These are phyloP conservation scores for Eugnorisma glareosa DNA, from an alignment of 2,888 invertebrate species.

Conservation along the genomic window DNA sequence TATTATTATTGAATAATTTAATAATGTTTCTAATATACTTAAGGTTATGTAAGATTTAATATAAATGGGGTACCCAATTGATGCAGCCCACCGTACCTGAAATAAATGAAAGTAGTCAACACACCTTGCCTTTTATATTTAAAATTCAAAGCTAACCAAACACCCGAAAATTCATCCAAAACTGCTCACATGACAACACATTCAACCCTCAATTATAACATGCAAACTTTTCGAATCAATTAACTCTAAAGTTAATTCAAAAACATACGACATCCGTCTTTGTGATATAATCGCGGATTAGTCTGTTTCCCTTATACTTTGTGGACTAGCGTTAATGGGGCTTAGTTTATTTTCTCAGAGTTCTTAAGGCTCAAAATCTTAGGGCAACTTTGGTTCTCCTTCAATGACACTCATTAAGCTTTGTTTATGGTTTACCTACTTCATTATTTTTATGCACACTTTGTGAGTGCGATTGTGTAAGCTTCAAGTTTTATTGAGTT, in stretches of 20 bases:
- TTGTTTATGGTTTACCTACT: slow-evolving; percentile 53
- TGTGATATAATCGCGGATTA: slow-evolving; percentile 57
- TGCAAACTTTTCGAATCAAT: slow-evolving; percentile 63
- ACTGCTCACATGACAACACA: slow-evolving; percentile 24
- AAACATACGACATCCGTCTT: slow-evolving; percentile 57
- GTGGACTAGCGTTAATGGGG: slow-evolving; percentile 60
- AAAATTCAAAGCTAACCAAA: background rate
- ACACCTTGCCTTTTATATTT: background rate
- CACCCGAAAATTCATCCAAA: background rate
- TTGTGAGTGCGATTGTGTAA: background rate
- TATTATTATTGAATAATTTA: no score
- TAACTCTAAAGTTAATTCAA: slow-evolving; percentile 46
- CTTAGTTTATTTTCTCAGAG: slow-evolving; percentile 58
- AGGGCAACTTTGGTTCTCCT: slow-evolving; percentile 62
- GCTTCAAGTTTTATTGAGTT: background rate
- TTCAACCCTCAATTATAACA: slow-evolving; percentile 36
- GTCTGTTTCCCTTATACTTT: slow-evolving; percentile 54
- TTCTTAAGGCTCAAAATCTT: slow-evolving; percentile 59
- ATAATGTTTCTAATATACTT: no score
- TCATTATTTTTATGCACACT: slow-evolving; percentile 52
- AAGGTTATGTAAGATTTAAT: no score
- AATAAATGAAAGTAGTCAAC: background rate
- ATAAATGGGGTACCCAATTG: no score
- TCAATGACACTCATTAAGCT: slow-evolving; percentile 66
- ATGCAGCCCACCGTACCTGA: no score